Evolutionary conservation across 2,888 invertebrate species (phyloP), one percentile per base, ranked within the genome.

Genomic region (Lobophora halterata): DNA sequence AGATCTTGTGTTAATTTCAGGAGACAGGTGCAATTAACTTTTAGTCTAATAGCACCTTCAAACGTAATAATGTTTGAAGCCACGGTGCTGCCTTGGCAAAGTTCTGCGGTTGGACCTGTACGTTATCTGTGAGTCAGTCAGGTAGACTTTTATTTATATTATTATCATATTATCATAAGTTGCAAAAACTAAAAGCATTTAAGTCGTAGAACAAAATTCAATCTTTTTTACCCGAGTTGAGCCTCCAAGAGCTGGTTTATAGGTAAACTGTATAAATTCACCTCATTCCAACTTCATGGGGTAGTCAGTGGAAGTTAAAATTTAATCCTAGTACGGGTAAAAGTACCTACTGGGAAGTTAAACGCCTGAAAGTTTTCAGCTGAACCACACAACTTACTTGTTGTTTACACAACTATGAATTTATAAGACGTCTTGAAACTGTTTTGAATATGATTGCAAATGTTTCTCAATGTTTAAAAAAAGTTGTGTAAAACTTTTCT

Each of bases 291-390:
- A 77, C 72, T 78, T 76, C 73, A 73, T 71, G 70, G 74, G 71
- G 71, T 74, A 79, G 75, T 71, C 71, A 54, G 69, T 61, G 55
- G 61, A 78, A 80, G 74, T 80, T 73, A 75, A 79, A 81, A 79
- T 81, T 79, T 79, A 78, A 82, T 82, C 73, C 75, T 49, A 57
- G 61, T 65, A 57, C 62, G 71, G 68, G 68, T 71, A 75, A 76
- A 72, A 76, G n/a, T n/a, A 74, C 75, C 72, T 71, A 74, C 32
- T 37, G 72, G 73, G 74, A 80, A 81, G 76, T 80, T 79, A 76
- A 74, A 73, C 71, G 53, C 67, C 72, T 64, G 21, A 37, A 73
- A 79, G 79, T 74, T 73, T 77, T 73, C 53, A 46, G 11, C 35
- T 41, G 53, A 51, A 49, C 53, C 53, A 42, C 44, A 48, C 46